Conservation (phyloP, 2,113 vertebrate genomes). For the Poeciliopsis turrubarensis region DNA sequence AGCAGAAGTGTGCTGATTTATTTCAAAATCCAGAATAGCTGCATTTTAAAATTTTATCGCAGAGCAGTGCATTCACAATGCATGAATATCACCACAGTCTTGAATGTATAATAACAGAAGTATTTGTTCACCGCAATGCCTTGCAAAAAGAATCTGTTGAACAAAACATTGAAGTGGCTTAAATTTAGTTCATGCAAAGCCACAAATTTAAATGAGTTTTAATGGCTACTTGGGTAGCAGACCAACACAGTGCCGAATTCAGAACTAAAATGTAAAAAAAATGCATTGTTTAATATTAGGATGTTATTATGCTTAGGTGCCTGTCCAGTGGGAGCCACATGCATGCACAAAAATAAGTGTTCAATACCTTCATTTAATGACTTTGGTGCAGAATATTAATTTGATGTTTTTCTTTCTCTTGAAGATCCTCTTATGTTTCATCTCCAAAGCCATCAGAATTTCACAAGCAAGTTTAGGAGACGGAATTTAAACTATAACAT, state of each 20-base stretch:
- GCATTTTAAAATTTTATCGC: conserved; percentile 15
- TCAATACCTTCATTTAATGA: no score
- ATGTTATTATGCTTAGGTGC: no score
- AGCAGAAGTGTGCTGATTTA: conserved; percentile 21
- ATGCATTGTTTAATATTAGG: not conserved
- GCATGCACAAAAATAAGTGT: no score
- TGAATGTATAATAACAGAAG: not conserved
- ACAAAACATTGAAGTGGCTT: not conserved
- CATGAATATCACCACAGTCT: not conserved
- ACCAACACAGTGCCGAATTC: not conserved
- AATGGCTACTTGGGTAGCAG: no score
- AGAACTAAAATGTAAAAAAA: not conserved
- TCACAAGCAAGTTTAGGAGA: no score
- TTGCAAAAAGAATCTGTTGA: not conserved
- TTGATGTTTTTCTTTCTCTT: no score
- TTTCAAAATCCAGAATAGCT: conserved; percentile 10
- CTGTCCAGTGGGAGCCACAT: no score
- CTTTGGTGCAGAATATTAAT: no score
- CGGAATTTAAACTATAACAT: no score
- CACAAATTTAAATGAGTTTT: not conserved
- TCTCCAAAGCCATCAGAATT: no score
- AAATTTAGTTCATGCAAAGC: not conserved
- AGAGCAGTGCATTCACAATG: not conserved
- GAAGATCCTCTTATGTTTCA: no score
- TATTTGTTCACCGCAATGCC: not conserved